These are phyloP conservation scores for Cotesia typhae DNA, from an alignment of 1,140 invertebrate species.

Conservation along the genomic window DNA sequence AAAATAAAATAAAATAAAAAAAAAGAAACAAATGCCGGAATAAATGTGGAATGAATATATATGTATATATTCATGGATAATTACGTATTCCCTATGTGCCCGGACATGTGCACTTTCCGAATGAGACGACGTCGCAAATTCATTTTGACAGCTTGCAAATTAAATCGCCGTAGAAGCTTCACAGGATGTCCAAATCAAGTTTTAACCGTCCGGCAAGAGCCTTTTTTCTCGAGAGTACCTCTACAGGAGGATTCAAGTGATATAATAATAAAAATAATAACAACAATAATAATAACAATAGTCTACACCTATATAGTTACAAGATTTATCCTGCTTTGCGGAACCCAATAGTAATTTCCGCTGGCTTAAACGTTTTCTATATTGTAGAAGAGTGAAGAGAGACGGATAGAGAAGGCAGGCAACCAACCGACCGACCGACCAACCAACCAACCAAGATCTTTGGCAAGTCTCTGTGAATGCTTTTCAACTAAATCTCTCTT, in stretches of 20 bases:
- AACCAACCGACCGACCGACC: background rate
- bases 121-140: slow-evolving; percentile 18
- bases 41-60: slow-evolving; percentile 1
- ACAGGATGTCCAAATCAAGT: slow-evolving; percentile 28
- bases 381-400: slow-evolving; percentile 11
- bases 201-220: slow-evolving; percentile 7
- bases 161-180: slow-evolving; percentile 20
- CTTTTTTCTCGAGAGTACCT: background rate
- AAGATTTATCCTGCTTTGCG: slow-evolving; percentile 20
- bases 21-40: background rate
- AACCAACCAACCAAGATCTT: background rate
- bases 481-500: slow-evolving; percentile 29
- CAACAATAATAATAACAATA: no score
- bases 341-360: slow-evolving; percentile 26
- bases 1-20: no score
- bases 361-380: slow-evolving; percentile 14
- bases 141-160: slow-evolving; percentile 28
- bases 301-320: background rate
- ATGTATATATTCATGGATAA: slow-evolving; percentile 6
- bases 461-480: slow-evolving; percentile 28
- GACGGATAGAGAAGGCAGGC: background rate
- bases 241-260: no score
- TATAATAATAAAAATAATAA: no score
- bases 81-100: slow-evolving; percentile 15
- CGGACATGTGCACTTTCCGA: slow-evolving; percentile 21